Percentiles rank a stretch among this genome's conserved stretches.
phyloP scores from a whole-genome alignment of 2,113 vertebrate genomes.

The Tonatia bakeri region DNA sequence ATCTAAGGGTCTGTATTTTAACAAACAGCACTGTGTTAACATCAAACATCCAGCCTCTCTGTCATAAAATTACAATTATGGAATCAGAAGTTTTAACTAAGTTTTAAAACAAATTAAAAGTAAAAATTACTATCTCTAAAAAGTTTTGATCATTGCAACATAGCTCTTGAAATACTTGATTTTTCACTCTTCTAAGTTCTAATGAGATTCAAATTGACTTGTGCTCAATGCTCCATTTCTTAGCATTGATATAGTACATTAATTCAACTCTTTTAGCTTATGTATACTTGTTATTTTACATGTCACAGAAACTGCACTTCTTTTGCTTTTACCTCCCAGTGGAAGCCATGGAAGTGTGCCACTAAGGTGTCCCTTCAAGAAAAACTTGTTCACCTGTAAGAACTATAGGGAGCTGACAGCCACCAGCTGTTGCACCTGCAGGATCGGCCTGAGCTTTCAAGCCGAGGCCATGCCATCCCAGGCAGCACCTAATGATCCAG shows the following conservation, averaged over 20 bases:
- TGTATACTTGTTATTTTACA: neutral
- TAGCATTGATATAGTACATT: neutral
- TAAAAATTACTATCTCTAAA: neutral
- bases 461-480: neutral
- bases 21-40: neutral
- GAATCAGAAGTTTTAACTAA: constrained; percentile 33
- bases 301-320: neutral
- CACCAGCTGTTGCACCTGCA: neutral
- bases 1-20: neutral
- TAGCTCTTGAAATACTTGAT: neutral
- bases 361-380: neutral
- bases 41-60: neutral
- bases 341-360: neutral
- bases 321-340: neutral
- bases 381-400: neutral
- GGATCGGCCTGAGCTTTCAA: neutral
- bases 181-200: neutral
- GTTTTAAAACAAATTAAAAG: constrained; percentile 6
- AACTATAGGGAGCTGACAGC: neutral
- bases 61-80: neutral
- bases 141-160: neutral
- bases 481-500: neutral
- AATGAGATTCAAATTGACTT: neutral
- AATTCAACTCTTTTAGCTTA: neutral
- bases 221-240: neutral